Evolutionary conservation across 30 jellyfish, hydroid and myxozoan genomes (phyloP).

Genomic region (Calvadosia cruxmelitensis): DNA sequence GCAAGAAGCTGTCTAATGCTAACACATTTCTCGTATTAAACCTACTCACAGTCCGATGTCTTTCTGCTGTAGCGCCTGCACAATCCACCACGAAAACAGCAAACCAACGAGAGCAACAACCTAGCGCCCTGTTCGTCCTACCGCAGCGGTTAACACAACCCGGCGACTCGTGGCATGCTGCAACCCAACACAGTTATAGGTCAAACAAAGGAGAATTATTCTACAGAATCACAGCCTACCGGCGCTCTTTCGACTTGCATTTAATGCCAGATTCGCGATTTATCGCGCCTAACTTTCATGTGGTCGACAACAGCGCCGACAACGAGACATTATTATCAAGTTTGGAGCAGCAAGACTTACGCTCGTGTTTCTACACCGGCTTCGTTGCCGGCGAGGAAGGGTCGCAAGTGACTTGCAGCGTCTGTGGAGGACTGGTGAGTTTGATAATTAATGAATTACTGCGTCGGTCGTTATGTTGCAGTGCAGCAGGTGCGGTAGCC

Average conservation of each 20-base stretch:
- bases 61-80: too few relatives aligned
- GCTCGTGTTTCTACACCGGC: slow-evolving; percentile 45
- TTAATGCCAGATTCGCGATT: not conserved
- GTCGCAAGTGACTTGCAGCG: slow-evolving; percentile 54
- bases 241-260: not conserved
- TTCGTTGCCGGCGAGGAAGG: slow-evolving; percentile 17
- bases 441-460: too few relatives aligned
- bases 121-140: not conserved
- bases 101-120: too few relatives aligned
- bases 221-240: not conserved
- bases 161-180: not conserved
- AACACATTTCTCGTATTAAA: too few relatives aligned
- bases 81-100: too few relatives aligned
- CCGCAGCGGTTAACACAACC: slow-evolving; percentile 1
- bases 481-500: too few relatives aligned
- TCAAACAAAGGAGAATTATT: not conserved
- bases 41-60: too few relatives aligned
- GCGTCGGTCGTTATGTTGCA: too few relatives aligned
- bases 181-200: too few relatives aligned
- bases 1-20: too few relatives aligned
- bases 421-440: slow-evolving; percentile 87
- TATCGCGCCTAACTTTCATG: slow-evolving; percentile 3
- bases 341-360: not conserved
- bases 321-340: not conserved
- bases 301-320: not conserved